Base-by-base conservation (phyloP, 1,140 invertebrate species). In the Sminthurides bifidus region DNA sequence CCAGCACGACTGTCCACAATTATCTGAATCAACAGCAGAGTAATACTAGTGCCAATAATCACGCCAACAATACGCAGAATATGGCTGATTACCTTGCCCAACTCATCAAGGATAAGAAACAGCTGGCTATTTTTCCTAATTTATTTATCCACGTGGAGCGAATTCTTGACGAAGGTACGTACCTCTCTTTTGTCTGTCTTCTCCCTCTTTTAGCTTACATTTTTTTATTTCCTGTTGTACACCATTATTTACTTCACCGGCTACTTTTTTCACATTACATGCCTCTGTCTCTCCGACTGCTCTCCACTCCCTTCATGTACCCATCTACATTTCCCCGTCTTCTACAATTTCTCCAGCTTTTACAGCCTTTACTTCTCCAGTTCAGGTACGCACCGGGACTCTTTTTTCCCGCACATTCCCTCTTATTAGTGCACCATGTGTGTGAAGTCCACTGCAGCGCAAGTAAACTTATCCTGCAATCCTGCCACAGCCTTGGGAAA, bases 21-120 rank as follows among this genome's bases (percentile, higher is more conserved):
- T 41, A 58, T 29, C 33, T 54, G 23, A 58, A 56, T 50, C 46
- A 49, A 19, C 46, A 49, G n/a, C n/a, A n/a, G 35, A 8, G 21
- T 17, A 50, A 50, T 27, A 23, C 55, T 29, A 58, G 59, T 61
- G 58, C 61, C 52, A 64, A 64, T 44, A 66, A 73, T 67, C 78
- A 79, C 69, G 79, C 82, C 66, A 89, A 83, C 71, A 49, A 35
- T 49, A 90, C 88, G 73, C 88, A 92, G 75, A 92, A 87, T 77
- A 91, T 92, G 78, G 90, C 93, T 75, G 96, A 99, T 77, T 98
- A 99, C 81, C 81, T 99, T 80, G 92, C 94, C 73, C 95, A 98
- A 79, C 84, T 99, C 76, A 81, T 99, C 70, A 98, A 98, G 82
- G 96, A 99, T 81, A 93, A 95, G 79, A 98, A 98, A 80, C 93